Evolutionary conservation across 2,888 invertebrate genomes (phyloP).

Genomic region (Allophyes oxyacanthae): DNA sequence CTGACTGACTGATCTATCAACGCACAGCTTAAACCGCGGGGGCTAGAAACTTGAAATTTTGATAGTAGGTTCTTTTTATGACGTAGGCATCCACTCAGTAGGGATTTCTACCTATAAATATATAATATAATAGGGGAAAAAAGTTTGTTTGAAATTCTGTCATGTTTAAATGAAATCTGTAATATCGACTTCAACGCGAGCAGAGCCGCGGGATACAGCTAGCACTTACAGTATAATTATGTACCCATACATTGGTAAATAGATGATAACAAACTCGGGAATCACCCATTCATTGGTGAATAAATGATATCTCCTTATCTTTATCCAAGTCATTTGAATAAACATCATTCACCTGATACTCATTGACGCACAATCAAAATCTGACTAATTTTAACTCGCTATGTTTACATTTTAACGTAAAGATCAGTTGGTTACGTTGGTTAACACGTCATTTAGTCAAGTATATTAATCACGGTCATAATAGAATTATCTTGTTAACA

Average conservation of each 20-base stretch:
- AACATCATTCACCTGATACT: conserved; percentile 21
- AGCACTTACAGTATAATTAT: not conserved
- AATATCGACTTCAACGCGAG: too few species aligned
- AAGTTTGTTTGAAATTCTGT: too few species aligned
- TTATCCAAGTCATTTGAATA: conserved; percentile 16
- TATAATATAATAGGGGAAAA: too few species aligned
- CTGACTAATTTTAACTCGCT: not conserved
- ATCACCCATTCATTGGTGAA: not conserved
- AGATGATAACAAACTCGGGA: conserved; percentile 9
- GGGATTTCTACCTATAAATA: too few species aligned
- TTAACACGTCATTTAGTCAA: conserved; percentile 6
- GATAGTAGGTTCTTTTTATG: too few species aligned
- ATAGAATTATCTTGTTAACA: conserved; percentile 8
- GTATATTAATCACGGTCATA: not conserved
- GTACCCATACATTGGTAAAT: conserved; percentile 5
- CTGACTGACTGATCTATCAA: too few species aligned
- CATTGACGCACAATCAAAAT: conserved; percentile 26
- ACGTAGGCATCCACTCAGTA: too few species aligned
- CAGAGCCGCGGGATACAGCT: too few species aligned
- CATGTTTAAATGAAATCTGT: too few species aligned
- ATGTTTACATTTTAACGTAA: conserved; percentile 4
- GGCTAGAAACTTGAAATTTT: too few species aligned
- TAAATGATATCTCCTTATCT: not conserved
- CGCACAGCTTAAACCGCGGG: too few species aligned
- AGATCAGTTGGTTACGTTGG: conserved; percentile 4